Conservation (phyloP, 2,113 vertebrate genomes). For the Cromileptes altivelis region DNA sequence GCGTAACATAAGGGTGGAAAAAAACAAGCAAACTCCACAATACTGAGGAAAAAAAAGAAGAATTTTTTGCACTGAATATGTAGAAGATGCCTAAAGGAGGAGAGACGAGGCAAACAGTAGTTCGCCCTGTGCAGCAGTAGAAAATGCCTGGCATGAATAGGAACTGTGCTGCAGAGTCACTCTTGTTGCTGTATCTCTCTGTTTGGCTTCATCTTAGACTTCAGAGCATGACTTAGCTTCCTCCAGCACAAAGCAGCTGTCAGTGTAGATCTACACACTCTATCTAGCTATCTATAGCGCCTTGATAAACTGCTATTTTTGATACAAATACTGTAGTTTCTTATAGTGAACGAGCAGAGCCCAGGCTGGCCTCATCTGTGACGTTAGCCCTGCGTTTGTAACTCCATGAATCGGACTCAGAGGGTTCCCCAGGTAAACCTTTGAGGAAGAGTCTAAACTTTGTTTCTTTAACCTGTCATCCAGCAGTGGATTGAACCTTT, state of each 20-base stretch:
- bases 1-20: constrained; percentile 29
- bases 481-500: neutral
- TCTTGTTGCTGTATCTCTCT: constrained; percentile 28
- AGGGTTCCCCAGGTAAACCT: neutral
- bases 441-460: neutral
- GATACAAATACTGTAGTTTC: constrained; percentile 65
- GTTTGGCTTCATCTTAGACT: constrained; percentile 49
- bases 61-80: constrained; percentile 67
- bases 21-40: constrained; percentile 24
- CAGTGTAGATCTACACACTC: neutral
- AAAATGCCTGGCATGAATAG: constrained; percentile 60
- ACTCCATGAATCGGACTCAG: neutral
- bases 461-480: neutral
- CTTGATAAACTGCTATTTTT: constrained; percentile 65
- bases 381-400: neutral
- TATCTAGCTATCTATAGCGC: constrained; percentile 7
- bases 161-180: constrained; percentile 1
- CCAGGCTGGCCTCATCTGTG: neutral
- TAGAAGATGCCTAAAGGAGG: constrained; percentile 19
- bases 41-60: neutral
- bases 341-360: constrained; percentile 42
- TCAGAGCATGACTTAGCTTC: constrained; percentile 64
- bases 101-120: neutral
- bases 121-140: constrained; percentile 32
- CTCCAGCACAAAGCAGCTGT: constrained; percentile 27